Conservation (phyloP, 2,797 vertebrate genomes). For the Gymnothorax reevesii region DNA sequence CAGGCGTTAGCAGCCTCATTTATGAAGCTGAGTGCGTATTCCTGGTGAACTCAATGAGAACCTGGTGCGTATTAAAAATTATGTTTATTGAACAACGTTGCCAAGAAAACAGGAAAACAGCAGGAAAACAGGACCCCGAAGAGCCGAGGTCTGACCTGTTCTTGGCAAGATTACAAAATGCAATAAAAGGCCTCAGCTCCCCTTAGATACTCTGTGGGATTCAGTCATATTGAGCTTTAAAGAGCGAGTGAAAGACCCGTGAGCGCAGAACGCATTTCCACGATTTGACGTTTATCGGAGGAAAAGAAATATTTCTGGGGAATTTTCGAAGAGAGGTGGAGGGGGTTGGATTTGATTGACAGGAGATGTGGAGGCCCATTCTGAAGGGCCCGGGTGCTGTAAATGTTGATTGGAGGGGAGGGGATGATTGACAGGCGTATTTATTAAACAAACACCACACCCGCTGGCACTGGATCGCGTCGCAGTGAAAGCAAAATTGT, state of each 20-base stretch:
- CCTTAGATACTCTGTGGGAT: neutral
- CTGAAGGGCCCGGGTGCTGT: no score
- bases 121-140: neutral
- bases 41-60: neutral
- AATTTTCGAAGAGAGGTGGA: no score
- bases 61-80: neutral
- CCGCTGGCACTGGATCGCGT: no score
- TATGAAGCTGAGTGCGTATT: neutral
- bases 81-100: neutral
- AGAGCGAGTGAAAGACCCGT: neutral
- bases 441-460: no score
- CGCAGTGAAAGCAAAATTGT: no score
- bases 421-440: no score
- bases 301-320: no score
- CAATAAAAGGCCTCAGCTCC: neutral
- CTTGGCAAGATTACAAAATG: neutral
- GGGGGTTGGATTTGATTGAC: no score
- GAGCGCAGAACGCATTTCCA: no score
- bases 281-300: no score
- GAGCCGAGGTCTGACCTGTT: neutral
- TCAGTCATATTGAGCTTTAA: neutral
- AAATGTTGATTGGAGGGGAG: no score
- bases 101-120: neutral
- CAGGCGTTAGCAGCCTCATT: neutral
- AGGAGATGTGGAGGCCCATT: no score